A percentile compares a stretch with the other conserved stretches of the same genome.
Conservation (phyloP, 2,888 invertebrate genomes). For the Andricus curvator region DNA sequence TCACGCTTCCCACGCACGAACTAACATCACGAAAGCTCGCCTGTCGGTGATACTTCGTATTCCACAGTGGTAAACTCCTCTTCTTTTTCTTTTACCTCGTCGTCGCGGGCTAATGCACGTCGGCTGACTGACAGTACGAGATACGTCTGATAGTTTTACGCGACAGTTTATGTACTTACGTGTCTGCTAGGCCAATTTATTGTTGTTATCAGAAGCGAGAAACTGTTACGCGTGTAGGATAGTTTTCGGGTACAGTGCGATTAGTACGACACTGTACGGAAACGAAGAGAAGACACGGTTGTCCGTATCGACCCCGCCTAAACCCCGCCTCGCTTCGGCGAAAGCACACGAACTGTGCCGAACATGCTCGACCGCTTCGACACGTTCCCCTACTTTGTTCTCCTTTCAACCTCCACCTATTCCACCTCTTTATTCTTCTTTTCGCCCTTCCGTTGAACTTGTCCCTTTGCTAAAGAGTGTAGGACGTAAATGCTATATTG, state of each 20-base stretch:
- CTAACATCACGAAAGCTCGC: constrained; percentile 20
- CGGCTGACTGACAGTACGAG: constrained; percentile 12
- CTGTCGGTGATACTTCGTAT: constrained; percentile 38
- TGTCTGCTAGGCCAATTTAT: constrained; percentile 27
- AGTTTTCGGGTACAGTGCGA: constrained; percentile 55
- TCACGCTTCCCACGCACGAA: constrained; percentile 44
- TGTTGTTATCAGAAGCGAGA: constrained; percentile 46
- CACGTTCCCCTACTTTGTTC: constrained; percentile 38
- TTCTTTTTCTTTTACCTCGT: constrained; percentile 29
- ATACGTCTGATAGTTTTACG: background rate
- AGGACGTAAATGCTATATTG: background rate
- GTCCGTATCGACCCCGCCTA: constrained; percentile 75
- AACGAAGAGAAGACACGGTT: constrained; percentile 62
- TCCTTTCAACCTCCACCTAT: constrained; percentile 39
- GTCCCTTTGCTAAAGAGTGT: constrained; percentile 22
- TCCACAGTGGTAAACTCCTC: constrained; percentile 35
- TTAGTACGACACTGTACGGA: constrained; percentile 67
- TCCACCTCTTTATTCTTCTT: constrained; percentile 39
- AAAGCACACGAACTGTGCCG: constrained; percentile 63
- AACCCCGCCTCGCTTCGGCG: constrained; percentile 71
- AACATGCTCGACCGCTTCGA: constrained; percentile 52
- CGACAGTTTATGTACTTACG: constrained; percentile 28
- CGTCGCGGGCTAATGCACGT: background rate
- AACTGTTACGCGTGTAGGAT: constrained; percentile 44
- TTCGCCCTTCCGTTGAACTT: constrained; percentile 25